Percentiles rank a stretch among this genome's conserved stretches.
These are phyloP conservation scores for Pongo abelii DNA, from an alignment of 2,113 vertebrate species.

Conservation along the genomic window DNA sequence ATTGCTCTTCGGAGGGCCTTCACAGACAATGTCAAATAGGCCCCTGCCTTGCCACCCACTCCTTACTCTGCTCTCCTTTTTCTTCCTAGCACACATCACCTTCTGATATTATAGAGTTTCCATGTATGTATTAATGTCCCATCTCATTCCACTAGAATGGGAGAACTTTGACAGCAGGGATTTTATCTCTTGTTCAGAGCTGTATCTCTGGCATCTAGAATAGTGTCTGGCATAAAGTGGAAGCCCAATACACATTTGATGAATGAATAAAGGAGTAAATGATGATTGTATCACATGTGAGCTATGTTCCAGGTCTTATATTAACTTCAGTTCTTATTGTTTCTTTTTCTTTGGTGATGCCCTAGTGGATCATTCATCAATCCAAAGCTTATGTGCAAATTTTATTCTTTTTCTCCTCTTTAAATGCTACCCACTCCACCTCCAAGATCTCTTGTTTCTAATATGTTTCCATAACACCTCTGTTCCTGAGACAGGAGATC, in stretches of 20 bases:
- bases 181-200: neutral
- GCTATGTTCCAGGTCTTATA: neutral
- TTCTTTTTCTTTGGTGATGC: neutral
- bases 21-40: neutral
- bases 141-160: neutral
- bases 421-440: neutral
- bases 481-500: neutral
- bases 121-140: neutral
- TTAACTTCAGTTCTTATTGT: neutral
- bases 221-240: neutral
- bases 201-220: slow-evolving; percentile 13
- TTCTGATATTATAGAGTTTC: neutral
- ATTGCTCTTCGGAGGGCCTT: neutral
- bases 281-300: neutral
- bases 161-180: neutral
- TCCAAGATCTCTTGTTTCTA: neutral
- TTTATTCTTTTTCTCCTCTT: neutral
- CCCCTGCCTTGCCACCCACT: rapidly evolving
- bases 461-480: neutral
- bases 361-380: neutral
- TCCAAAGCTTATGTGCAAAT: neutral
- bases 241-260: neutral
- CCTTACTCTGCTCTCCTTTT: neutral
- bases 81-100: neutral
- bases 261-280: neutral